phyloP scores from a whole-genome alignment of 2,113 vertebrate species.

The Alouatta palliata region DNA sequence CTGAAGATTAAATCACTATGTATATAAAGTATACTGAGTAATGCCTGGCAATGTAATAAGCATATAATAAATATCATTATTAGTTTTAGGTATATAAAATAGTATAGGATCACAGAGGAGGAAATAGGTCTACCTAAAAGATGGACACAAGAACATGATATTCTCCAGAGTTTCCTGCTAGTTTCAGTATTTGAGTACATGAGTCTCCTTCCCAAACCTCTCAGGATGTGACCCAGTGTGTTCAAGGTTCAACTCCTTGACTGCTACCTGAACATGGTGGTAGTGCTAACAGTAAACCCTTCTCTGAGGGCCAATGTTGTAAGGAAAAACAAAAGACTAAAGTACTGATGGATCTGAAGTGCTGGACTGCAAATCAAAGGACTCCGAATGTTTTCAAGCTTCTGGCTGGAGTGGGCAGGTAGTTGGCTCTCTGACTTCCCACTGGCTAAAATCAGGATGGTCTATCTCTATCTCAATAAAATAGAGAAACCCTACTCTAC shows the following conservation, averaged over 20 bases:
- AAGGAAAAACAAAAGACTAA: background rate
- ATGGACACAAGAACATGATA: background rate
- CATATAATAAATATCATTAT: background rate
- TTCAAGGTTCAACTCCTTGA: background rate
- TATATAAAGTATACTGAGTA: background rate
- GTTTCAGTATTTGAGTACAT: background rate
- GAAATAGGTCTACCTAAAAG: slow-evolving; percentile 11
- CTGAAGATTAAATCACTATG: background rate
- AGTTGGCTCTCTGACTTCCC: background rate
- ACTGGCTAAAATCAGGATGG: background rate
- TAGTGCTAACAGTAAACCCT: background rate
- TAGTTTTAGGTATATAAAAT: slow-evolving; percentile 14
- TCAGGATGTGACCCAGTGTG: background rate
- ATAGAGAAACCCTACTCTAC: background rate
- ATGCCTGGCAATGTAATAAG: background rate
- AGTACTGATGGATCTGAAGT: background rate
- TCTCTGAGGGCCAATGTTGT: background rate
- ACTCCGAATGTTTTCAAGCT: background rate
- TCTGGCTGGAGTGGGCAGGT: background rate
- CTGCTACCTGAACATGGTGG: background rate
- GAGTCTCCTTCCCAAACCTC: background rate
- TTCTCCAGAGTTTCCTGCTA: background rate
- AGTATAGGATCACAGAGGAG: background rate
- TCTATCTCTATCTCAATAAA: background rate
- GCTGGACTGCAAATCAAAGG: background rate